Conservation (phyloP, 2,888 invertebrate species). For the Cantharis rufa region DNA sequence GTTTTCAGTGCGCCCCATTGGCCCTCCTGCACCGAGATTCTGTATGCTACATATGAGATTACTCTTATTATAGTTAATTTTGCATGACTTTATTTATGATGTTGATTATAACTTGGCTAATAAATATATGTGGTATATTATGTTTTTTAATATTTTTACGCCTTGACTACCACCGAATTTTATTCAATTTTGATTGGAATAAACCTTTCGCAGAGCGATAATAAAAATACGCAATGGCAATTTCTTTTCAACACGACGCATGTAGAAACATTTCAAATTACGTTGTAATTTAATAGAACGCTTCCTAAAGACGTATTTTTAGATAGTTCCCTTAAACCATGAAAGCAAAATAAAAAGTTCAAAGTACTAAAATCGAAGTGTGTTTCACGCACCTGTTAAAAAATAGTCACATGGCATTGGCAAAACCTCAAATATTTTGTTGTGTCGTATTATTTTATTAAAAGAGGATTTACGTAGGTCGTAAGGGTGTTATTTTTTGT, state of each 20-base stretch:
- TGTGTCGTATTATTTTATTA: background rate
- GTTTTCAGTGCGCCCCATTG: constrained; percentile 42
- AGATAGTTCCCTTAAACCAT: background rate
- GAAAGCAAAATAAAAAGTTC: constrained; percentile 13
- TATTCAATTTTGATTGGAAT: background rate
- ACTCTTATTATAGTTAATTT: background rate
- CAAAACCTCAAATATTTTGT: background rate
- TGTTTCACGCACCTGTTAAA: constrained; percentile 35
- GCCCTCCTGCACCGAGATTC: constrained; percentile 45
- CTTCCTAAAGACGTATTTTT: background rate
- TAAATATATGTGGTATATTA: background rate
- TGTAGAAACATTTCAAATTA: background rate
- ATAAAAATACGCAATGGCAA: background rate
- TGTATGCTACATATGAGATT: background rate
- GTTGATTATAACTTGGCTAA: background rate
- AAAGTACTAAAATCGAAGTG: constrained; percentile 32
- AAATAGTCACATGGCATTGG: constrained; percentile 9
- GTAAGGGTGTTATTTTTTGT: background rate
- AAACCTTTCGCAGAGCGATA: background rate
- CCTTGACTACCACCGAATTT: background rate
- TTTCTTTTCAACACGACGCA: background rate
- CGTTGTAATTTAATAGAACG: background rate
- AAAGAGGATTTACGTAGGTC: background rate
- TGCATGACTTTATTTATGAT: background rate
- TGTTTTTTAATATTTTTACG: background rate